These are phyloP conservation scores for Sinocyclocheilus maitianheensis DNA, from an alignment of 2,113 vertebrate genomes.

Conservation along the genomic window DNA sequence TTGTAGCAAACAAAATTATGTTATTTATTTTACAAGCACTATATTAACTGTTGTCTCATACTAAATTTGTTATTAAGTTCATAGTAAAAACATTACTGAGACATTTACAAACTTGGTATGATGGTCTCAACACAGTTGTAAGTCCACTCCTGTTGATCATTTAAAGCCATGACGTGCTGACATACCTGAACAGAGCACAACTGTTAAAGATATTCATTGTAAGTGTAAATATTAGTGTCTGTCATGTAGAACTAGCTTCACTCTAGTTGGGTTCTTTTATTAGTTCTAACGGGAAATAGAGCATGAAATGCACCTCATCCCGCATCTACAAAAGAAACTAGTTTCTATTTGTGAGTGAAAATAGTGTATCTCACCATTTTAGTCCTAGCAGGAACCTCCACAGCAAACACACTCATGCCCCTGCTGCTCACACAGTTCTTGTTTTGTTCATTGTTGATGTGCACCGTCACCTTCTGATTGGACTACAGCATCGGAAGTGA, in stretches of 20 bases:
- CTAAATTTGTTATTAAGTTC: not conserved
- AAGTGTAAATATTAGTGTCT: not conserved
- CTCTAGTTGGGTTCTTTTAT: not conserved
- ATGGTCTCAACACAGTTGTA: constrained; percentile 84
- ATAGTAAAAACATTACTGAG: not conserved
- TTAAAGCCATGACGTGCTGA: constrained; percentile 86
- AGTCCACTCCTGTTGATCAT: constrained; percentile 85
- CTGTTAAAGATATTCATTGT: not conserved
- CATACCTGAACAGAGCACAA: constrained; percentile 78
- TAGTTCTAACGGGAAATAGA: not conserved
- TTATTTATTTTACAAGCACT: not conserved
- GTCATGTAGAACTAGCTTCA: not conserved
- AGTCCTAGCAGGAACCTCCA: constrained; percentile 87
- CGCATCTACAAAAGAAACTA: not conserved
- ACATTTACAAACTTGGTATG: constrained; percentile 58
- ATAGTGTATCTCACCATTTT: constrained; percentile 77
- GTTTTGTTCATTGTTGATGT: constrained; percentile 87
- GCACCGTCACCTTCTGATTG: constrained; percentile 86
- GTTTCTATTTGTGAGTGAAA: not conserved
- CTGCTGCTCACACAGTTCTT: constrained; percentile 87
- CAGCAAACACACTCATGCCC: constrained; percentile 85
- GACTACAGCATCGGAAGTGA: constrained; percentile 73
- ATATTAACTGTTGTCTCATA: not conserved
- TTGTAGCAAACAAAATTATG: not conserved
- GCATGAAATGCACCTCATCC: not conserved